A percentile compares a stretch with the other conserved stretches of the same genome.
These are phyloP conservation scores for Eidolon helvum DNA, from an alignment of 2,113 vertebrate species.

Conservation along the genomic window DNA sequence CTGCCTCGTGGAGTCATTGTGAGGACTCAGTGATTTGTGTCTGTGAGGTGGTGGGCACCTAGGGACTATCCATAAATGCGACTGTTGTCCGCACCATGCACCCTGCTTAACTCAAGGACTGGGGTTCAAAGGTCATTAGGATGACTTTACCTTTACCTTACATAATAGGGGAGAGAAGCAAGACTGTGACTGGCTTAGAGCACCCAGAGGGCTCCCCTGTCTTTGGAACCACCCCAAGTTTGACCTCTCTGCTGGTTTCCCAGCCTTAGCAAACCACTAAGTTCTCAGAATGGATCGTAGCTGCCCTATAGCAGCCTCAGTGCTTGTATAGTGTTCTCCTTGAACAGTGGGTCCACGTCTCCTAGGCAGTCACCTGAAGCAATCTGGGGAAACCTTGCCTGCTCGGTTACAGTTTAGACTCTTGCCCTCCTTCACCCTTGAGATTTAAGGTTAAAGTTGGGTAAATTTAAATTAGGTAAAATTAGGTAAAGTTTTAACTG, in stretches of 20 bases:
- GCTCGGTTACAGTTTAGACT: background rate
- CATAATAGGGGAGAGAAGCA: background rate
- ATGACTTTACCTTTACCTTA: background rate
- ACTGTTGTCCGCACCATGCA: fast-evolving
- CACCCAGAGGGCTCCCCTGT: background rate
- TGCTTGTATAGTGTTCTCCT: background rate
- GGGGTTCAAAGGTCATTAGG: fast-evolving
- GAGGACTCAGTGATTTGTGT: background rate
- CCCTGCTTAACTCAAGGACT: background rate
- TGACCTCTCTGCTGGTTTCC: background rate
- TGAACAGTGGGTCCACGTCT: fast-evolving
- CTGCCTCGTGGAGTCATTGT: background rate
- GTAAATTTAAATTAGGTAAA: background rate
- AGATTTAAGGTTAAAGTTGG: background rate
- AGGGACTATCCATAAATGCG: fast-evolving
- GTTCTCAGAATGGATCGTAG: fast-evolving
- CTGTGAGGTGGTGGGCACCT: background rate
- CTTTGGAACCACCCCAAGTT: background rate
- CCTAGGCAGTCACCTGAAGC: background rate
- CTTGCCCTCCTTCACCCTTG: background rate
- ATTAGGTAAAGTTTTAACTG: background rate
- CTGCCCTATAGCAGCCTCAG: fast-evolving
- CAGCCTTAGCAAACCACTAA: background rate
- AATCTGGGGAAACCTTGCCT: background rate
- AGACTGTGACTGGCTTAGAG: background rate